These are phyloP conservation scores for Drosophila quinaria DNA, from an alignment of 2,888 invertebrate genomes.

Conservation along the genomic window DNA sequence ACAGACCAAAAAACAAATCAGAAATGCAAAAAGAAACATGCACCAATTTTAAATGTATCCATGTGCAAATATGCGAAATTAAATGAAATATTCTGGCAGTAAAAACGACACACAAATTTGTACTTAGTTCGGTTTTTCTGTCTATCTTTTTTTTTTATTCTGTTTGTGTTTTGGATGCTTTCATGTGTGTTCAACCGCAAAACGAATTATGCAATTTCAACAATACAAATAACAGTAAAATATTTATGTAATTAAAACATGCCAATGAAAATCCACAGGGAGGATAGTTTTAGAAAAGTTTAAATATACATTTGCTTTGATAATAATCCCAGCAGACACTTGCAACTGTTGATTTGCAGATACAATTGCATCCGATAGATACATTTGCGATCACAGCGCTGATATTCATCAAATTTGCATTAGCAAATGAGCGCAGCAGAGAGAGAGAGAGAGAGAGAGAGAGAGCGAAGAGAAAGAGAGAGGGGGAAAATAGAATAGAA, in stretches of 20 bases:
- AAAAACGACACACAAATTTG: conserved; percentile 57
- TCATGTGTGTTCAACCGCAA: conserved; percentile 66
- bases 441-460: conserved; percentile 28
- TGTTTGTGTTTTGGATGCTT: conserved; percentile 15
- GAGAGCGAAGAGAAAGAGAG: conserved; percentile 27
- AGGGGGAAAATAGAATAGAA: conserved; percentile 15
- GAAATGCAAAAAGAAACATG: conserved; percentile 27
- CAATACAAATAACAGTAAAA: conserved; percentile 38
- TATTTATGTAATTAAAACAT: conserved; percentile 46
- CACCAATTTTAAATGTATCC: conserved; percentile 37
- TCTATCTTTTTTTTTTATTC: conserved; percentile 2
- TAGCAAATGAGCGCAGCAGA: conserved; percentile 67
- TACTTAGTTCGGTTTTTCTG: conserved; percentile 10
- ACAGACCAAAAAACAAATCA: conserved; percentile 12
- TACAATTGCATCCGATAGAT: conserved; percentile 39
- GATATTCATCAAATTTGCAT: conserved; percentile 73
- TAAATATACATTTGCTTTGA: conserved; percentile 21
- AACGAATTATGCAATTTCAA: conserved; percentile 53
- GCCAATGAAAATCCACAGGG: conserved; percentile 1
- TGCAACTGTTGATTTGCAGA: conserved; percentile 17
- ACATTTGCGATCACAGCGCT: conserved; percentile 39
- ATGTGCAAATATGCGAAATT: conserved; percentile 48
- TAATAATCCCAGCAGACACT: conserved; percentile 15
- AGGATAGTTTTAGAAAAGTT: conserved; percentile 1
- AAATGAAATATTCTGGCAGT: conserved; percentile 72